phyloP scores from a whole-genome alignment of 2,888 invertebrate species.

The Oxytorus armatus region DNA sequence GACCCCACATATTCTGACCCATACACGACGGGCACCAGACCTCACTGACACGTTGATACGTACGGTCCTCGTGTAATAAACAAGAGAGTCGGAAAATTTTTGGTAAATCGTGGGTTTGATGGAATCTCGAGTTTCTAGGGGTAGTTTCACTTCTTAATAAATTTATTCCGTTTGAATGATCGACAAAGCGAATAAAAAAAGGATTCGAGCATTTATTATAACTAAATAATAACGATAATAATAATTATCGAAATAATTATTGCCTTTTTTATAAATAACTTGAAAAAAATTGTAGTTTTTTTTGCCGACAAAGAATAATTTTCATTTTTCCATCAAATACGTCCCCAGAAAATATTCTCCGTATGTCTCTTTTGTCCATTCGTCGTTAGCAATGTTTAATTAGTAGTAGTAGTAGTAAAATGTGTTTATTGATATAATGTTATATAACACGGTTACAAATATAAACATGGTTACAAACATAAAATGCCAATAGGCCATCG shows the following conservation, averaged over 20 bases:
- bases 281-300: too few species aligned
- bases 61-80: constrained; percentile 32
- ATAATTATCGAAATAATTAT: neutral
- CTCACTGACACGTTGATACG: constrained; percentile 58
- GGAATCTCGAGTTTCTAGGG: neutral
- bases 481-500: too few species aligned
- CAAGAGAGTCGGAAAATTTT: constrained; percentile 17
- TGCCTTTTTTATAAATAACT: neutral
- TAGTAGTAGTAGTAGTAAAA: too few species aligned
- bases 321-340: too few species aligned
- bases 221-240: neutral
- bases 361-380: too few species aligned
- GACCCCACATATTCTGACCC: constrained; percentile 50
- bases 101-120: constrained; percentile 24
- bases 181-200: neutral
- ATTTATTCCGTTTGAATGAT: neutral
- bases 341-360: too few species aligned
- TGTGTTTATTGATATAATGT: too few species aligned
- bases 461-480: too few species aligned
- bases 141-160: neutral
- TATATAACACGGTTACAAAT: too few species aligned
- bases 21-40: constrained; percentile 41
- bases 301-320: too few species aligned
- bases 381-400: too few species aligned
- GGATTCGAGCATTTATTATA: neutral